A percentile compares a stretch with the other conserved stretches of the same genome.
phyloP scores from a whole-genome alignment of 2,797 vertebrate genomes.

The Oreochromis grahami region DNA sequence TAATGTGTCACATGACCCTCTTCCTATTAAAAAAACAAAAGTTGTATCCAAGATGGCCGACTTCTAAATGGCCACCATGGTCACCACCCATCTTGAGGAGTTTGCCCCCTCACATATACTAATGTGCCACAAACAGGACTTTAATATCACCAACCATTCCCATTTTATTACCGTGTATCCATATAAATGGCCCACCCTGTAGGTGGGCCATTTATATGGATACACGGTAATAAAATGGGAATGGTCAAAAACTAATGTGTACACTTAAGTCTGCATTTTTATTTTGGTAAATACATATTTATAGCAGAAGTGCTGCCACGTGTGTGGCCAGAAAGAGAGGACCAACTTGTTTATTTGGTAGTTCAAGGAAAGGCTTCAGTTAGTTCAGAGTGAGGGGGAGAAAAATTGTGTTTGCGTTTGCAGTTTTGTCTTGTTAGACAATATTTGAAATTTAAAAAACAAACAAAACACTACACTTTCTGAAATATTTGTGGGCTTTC shows the following conservation, averaged over 20 bases:
- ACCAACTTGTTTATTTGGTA: neutral
- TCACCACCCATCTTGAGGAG: too few relatives aligned
- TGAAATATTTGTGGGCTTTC: neutral
- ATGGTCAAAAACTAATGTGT: neutral
- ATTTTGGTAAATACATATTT: neutral
- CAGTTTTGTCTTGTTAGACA: neutral
- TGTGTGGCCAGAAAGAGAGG: neutral
- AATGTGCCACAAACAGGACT: too few relatives aligned
- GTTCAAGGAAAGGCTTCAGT: neutral
- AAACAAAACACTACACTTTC: neutral
- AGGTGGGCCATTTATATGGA: too few relatives aligned
- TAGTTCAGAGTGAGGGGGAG: neutral
- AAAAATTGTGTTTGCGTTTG: neutral
- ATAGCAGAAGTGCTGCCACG: rapidly evolving
- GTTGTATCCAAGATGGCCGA: too few relatives aligned
- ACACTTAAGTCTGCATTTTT: neutral
- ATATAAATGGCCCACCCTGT: too few relatives aligned
- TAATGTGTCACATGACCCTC: too few relatives aligned
- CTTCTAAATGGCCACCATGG: too few relatives aligned
- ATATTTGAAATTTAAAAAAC: neutral
- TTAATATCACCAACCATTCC: too few relatives aligned
- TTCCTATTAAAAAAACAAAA: too few relatives aligned
- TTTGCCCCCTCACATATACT: too few relatives aligned
- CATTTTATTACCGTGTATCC: too few relatives aligned
- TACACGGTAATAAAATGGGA: too few relatives aligned